Conservation (phyloP, 2,888 invertebrate species). For the Epirrhoe alternata region DNA sequence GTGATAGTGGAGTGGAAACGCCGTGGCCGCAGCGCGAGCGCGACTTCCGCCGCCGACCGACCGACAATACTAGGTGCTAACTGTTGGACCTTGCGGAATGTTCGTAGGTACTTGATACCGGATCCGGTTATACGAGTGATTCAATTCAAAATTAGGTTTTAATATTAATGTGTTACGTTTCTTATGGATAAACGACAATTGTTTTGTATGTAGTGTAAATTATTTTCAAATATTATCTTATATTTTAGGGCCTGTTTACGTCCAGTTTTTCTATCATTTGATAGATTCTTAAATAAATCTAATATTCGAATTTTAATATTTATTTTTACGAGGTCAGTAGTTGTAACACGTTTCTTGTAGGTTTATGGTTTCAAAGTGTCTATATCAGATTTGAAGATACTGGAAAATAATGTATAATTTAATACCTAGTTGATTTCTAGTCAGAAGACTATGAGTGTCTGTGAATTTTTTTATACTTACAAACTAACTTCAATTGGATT, state of each 20-base stretch:
- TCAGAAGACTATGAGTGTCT: constrained; percentile 80
- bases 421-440: constrained; percentile 74
- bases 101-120: constrained; percentile 74
- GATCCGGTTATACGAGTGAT: constrained; percentile 75
- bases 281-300: constrained; percentile 69
- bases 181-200: constrained; percentile 71
- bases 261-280: constrained; percentile 77
- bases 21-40: constrained; percentile 54
- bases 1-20: constrained; percentile 78
- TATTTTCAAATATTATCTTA: constrained; percentile 72
- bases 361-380: constrained; percentile 62
- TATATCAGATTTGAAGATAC: constrained; percentile 66
- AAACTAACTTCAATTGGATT: constrained; percentile 25
- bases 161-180: constrained; percentile 75
- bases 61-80: constrained; percentile 85
- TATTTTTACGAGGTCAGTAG: constrained; percentile 82
- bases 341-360: constrained; percentile 65
- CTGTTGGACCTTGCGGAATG: constrained; percentile 80
- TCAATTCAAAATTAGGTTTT: constrained; percentile 76
- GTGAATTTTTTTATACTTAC: constrained; percentile 55
- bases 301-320: constrained; percentile 77
- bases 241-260: constrained; percentile 79
- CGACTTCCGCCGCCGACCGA: constrained; percentile 62
- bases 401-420: constrained; percentile 59
- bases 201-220: constrained; percentile 81